Evolutionary conservation across 2,113 vertebrate species (phyloP).

Genomic region (Panthera uncia): DNA sequence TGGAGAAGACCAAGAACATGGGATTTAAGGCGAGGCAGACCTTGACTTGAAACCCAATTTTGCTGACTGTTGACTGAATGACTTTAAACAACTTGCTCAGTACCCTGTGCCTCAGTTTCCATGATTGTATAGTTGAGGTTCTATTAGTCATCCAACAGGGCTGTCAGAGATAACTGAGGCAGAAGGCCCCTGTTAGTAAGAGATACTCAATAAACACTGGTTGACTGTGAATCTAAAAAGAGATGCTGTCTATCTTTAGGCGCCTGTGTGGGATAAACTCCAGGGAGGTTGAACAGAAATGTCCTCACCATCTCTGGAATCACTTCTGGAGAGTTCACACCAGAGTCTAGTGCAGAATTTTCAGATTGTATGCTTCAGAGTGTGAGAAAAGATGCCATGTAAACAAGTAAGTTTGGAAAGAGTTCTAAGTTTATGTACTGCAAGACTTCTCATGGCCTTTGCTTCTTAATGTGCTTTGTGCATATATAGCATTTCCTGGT

Average conservation of each 20-base stretch:
- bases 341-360: neutral
- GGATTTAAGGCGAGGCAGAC: neutral
- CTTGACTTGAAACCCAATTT: neutral
- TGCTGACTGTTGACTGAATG: neutral
- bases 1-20: neutral
- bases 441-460: neutral
- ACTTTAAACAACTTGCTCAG: neutral
- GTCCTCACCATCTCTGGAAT: neutral
- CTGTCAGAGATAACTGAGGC: neutral
- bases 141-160: neutral
- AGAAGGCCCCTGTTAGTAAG: neutral
- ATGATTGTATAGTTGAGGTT: neutral
- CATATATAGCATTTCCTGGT: accelerated
- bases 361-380: neutral
- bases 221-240: neutral
- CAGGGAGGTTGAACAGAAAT: neutral
- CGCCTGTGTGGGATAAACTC: neutral
- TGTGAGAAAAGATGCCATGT: neutral
- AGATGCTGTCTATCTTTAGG: neutral
- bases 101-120: neutral
- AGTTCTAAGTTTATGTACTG: accelerated
- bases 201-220: neutral
- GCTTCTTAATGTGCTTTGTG: neutral
- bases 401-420: neutral
- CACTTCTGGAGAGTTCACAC: neutral